phyloP scores from a whole-genome alignment of 2,113 vertebrate genomes.

The Motacilla alba region DNA sequence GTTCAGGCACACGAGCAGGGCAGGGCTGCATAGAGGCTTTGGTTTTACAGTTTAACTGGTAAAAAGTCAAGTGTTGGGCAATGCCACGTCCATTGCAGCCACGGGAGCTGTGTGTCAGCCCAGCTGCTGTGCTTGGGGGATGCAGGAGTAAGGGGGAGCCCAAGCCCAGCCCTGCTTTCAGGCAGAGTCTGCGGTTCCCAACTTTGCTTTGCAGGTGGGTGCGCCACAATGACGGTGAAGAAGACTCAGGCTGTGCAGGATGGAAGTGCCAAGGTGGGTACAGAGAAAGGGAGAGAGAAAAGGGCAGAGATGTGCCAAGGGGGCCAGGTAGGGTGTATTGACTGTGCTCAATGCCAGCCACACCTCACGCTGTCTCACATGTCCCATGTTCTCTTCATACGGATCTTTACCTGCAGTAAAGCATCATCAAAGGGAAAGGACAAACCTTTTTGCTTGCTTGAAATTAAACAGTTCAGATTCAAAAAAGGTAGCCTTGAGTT shows the following conservation, averaged over 20 bases:
- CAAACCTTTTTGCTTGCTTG: neutral
- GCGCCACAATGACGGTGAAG: conserved; percentile 35
- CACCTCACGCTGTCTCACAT: rapidly evolving
- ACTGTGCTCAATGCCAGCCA: neutral
- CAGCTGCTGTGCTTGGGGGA: rapidly evolving
- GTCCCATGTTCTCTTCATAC: neutral
- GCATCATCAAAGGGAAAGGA: neutral
- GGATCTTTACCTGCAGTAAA: neutral
- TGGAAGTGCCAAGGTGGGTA: conserved; percentile 67
- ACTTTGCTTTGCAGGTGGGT: conserved; percentile 41
- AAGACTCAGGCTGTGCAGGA: conserved; percentile 43
- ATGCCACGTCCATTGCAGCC: neutral
- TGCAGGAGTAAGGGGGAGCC: neutral
- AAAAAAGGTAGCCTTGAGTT: neutral
- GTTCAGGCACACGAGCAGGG: neutral
- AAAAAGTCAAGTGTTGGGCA: neutral
- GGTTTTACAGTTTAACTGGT: neutral
- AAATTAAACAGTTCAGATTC: neutral
- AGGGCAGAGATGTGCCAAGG: neutral
- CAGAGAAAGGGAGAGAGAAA: neutral
- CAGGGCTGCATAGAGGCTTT: neutral
- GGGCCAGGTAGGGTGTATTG: rapidly evolving
- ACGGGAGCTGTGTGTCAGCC: neutral
- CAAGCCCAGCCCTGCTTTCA: neutral
- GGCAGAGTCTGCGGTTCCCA: neutral